These are phyloP conservation scores for Gymnogyps californianus DNA, from an alignment of 2,113 vertebrate genomes.

Conservation along the genomic window DNA sequence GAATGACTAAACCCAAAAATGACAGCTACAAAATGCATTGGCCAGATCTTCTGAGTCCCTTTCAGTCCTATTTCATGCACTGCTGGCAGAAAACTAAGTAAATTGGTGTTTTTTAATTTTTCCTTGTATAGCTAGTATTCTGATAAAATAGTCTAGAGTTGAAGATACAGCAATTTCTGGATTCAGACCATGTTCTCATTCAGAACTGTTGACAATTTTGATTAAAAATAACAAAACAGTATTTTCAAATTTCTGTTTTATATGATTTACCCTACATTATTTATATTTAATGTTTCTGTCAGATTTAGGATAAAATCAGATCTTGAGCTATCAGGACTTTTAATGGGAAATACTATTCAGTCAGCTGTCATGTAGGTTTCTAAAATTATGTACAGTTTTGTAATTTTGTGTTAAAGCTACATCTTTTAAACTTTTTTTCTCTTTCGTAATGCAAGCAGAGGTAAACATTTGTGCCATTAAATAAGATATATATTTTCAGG, in stretches of 20 bases:
- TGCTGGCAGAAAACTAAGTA: neutral
- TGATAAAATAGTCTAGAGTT: neutral
- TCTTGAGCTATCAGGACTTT: neutral
- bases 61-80: neutral
- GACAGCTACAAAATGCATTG: neutral
- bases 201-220: neutral
- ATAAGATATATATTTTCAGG: neutral
- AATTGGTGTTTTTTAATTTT: neutral
- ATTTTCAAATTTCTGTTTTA: neutral
- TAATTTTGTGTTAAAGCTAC: neutral
- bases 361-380: neutral
- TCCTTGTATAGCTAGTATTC: neutral
- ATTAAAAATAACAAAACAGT: neutral
- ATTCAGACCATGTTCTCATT: neutral
- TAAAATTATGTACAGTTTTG: neutral
- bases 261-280: neutral
- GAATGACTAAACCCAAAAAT: neutral
- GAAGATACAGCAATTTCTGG: neutral
- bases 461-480: neutral
- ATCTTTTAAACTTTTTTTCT: neutral
- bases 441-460: neutral
- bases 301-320: neutral
- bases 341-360: neutral
- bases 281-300: neutral
- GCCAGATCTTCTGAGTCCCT: neutral